A percentile compares a stretch with the other conserved stretches of the same genome.
Evolutionary conservation across 2,797 vertebrate genomes (phyloP).

Genomic region (Periparus ater): DNA sequence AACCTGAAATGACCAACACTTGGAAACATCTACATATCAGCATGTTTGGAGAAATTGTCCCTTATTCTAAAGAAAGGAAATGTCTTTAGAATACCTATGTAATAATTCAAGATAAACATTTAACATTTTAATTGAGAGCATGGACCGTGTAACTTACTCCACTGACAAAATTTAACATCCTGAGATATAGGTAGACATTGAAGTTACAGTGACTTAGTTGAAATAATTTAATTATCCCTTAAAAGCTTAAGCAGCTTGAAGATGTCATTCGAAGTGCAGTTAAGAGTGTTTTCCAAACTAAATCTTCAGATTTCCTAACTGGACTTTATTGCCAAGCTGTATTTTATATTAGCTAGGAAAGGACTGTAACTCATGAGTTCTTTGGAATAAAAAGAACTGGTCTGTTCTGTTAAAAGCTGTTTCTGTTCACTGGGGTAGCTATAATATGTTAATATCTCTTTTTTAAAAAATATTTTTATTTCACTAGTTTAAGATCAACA

Average conservation of each 20-base stretch:
- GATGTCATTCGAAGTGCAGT: not conserved
- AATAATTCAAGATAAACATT: not conserved
- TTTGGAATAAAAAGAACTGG: not conserved
- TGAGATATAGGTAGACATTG: not conserved
- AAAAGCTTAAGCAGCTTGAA: not conserved
- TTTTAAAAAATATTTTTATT: not conserved
- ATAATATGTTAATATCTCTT: not conserved
- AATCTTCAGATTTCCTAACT: not conserved
- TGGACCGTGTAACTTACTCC: not conserved
- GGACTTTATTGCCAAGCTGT: not conserved
- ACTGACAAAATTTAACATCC: not conserved
- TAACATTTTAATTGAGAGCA: not conserved
- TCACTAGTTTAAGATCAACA: not conserved
- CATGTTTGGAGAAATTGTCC: not conserved
- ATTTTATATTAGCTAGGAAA: not conserved
- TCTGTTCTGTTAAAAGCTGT: not conserved
- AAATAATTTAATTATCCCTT: not conserved
- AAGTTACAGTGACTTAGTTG: not conserved
- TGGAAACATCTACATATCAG: not conserved
- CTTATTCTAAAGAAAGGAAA: not conserved
- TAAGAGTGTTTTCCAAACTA: not conserved
- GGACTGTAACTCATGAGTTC: not conserved
- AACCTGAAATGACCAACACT: constrained; percentile 18
- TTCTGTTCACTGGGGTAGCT: not conserved
- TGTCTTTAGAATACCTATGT: not conserved